These are phyloP conservation scores for Timema podura DNA, from an alignment of 2,888 invertebrate genomes.

Conservation along the genomic window DNA sequence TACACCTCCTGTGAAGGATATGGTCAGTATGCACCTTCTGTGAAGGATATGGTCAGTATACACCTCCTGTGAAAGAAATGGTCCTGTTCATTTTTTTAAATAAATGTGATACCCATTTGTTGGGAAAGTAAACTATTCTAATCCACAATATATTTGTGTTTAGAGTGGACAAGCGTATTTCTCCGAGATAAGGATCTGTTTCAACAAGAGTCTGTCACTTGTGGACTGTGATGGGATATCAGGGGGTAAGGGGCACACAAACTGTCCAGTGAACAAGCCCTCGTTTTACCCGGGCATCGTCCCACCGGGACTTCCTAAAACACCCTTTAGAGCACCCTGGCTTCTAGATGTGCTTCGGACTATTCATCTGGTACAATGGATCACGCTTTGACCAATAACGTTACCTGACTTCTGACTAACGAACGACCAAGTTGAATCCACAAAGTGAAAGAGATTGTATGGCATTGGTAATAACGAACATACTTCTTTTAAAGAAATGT, in stretches of 20 bases:
- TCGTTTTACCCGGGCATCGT: conserved; percentile 28
- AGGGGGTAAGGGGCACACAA: conserved; percentile 23
- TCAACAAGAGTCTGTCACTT: conserved; percentile 60
- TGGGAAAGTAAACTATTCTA: too few relatives aligned
- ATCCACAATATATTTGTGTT: neutral
- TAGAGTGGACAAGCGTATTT: conserved; percentile 48
- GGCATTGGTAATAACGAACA: too few relatives aligned
- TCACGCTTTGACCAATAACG: conserved; percentile 49
- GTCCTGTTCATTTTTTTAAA: too few relatives aligned
- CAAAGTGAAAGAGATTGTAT: too few relatives aligned
- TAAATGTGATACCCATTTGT: too few relatives aligned
- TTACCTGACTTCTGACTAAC: too few relatives aligned
- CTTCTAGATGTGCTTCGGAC: conserved; percentile 55
- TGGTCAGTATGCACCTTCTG: too few relatives aligned
- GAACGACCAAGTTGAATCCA: too few relatives aligned
- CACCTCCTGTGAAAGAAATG: too few relatives aligned
- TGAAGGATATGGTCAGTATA: conserved; percentile 48
- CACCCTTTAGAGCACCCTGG: conserved; percentile 19
- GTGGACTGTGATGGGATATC: conserved; percentile 61
- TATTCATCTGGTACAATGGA: conserved; percentile 57
- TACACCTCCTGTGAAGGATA: too few relatives aligned
- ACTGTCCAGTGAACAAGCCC: conserved; percentile 29
- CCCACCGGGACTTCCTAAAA: conserved; percentile 12
- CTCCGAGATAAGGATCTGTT: conserved; percentile 70
- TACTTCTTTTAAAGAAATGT: too few relatives aligned